Evolutionary conservation across 53 echinoderm and acorn worm genomes (phyloP), one percentile per base, ranked within the genome.

Genomic region (Henricia sp.): DNA sequence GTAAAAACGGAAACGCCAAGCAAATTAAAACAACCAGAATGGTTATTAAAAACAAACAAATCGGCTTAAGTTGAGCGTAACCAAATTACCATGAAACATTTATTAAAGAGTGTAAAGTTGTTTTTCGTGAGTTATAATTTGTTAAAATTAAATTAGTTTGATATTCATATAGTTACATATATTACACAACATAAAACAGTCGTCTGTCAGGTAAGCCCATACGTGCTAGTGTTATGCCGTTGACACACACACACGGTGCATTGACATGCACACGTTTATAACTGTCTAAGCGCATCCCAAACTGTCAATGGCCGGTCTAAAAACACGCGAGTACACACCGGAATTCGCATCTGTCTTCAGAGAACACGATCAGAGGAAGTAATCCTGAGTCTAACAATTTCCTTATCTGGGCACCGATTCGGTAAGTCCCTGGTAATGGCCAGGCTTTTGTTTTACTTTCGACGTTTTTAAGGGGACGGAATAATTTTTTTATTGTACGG

Each of bases 301-400:
- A 20, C 26, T 57, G 59, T 64, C 80, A 63, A 80, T 63, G 80
- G 64, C 16, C 32, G 80, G 48, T 46, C 16, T 32, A 48, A 11
- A 14, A n/a, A 46, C 63, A 44, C 8, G 17, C 71, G n/a, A n/a
- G n/a, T n/a, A n/a, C n/a, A n/a, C n/a, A n/a, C 50, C 48, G 80
- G 46, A 80, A 80, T 80, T 48, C 17, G 17, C 10, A 44, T 43
- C 58, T 29, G 50, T 25, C 63, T 80, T 64, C 32, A 50, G 71
- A 32, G 50, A 71, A n/a, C n/a, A n/a, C n/a, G n/a, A 64, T 48
- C 80, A 36, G 12, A 14, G 80, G 63, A 80, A 80, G 80, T 80
- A 64, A 80, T 80, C 64, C 48, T 46, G 80, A 0, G 21, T 43
- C 80, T 46, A 40, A 64, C 63, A 16, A 80, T 32, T 64, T 80